Evolutionary conservation across 2,113 vertebrate species (phyloP).

Genomic region (Callopanchax toddi): DNA sequence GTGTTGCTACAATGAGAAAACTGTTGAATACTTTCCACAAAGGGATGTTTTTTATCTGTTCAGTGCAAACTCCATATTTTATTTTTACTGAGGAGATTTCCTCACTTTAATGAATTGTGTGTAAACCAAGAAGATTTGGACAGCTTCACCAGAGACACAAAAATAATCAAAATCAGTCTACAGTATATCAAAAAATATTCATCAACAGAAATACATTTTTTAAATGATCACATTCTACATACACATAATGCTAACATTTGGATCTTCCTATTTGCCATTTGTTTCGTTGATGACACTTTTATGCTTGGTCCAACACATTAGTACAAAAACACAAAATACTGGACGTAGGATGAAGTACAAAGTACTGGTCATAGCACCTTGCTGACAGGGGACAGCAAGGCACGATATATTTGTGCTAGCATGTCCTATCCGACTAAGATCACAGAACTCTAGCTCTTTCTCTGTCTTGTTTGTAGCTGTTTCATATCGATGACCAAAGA

Average conservation of each 20-base stretch:
- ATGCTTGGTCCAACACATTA: conserved; percentile 74
- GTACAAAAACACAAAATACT: conserved; percentile 67
- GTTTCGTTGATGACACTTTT: conserved; percentile 36
- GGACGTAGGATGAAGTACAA: conserved; percentile 57
- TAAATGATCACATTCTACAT: conserved; percentile 64
- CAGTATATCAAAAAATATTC: conserved; percentile 62
- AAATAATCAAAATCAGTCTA: conserved; percentile 57
- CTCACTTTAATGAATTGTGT: conserved; percentile 18
- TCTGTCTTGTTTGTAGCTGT: conserved; percentile 3
- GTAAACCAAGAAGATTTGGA: conserved; percentile 56
- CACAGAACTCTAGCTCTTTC: conserved; percentile 5
- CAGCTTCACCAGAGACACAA: conserved; percentile 51
- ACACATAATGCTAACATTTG: conserved; percentile 51
- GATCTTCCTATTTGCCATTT: conserved; percentile 32
- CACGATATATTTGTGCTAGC: conserved; percentile 39
- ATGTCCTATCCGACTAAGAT: conserved; percentile 9
- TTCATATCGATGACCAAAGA: conserved; percentile 10
- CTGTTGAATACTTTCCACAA: background rate
- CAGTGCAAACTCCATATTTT: conserved; percentile 46
- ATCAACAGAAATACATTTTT: conserved; percentile 64
- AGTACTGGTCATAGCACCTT: conserved; percentile 74
- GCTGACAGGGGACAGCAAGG: conserved; percentile 44
- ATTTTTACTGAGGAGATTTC: conserved; percentile 16
- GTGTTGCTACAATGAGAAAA: no score
- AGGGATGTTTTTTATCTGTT: conserved; percentile 21